These are phyloP conservation scores for Rafetus swinhoei DNA, from an alignment of 2,113 vertebrate genomes.

Conservation along the genomic window DNA sequence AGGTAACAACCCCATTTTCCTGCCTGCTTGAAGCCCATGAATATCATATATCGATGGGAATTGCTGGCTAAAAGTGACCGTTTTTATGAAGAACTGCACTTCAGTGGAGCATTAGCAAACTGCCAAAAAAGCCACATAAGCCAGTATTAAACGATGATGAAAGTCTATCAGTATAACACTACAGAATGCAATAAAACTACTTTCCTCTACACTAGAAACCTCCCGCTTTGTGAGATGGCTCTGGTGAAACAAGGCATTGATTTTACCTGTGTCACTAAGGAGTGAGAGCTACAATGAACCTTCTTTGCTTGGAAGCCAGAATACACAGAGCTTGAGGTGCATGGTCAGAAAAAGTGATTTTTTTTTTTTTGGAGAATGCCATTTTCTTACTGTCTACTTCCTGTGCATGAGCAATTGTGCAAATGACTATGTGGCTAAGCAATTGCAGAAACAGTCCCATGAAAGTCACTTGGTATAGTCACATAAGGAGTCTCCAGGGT, in stretches of 20 bases:
- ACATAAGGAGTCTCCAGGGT: not conserved
- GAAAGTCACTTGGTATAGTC: not conserved
- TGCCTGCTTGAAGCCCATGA: slow-evolving; percentile 56
- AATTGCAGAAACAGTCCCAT: fast-evolving
- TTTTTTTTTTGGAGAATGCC: not conserved
- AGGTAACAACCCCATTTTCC: slow-evolving; percentile 34
- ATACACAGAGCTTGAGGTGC: not conserved
- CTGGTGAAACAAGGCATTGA: not conserved
- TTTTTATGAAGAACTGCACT: not conserved
- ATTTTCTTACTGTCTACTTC: not conserved
- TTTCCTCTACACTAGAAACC: fast-evolving
- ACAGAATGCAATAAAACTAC: not conserved
- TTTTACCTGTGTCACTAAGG: not conserved
- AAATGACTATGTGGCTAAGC: not conserved
- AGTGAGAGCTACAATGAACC: not conserved
- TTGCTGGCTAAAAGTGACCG: slow-evolving; percentile 40
- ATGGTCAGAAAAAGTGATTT: not conserved
- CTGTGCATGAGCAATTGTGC: not conserved
- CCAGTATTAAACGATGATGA: not conserved
- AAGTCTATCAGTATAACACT: not conserved
- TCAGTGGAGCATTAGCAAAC: slow-evolving; percentile 36
- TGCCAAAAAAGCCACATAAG: slow-evolving; percentile 20
- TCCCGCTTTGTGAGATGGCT: not conserved
- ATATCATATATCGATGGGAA: not conserved
- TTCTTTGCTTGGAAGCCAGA: not conserved